Evolutionary conservation across 53 echinoderm and acorn worm genomes (phyloP), one percentile per base, ranked within the genome.

Genomic region (Temnopleurus reevesii): DNA sequence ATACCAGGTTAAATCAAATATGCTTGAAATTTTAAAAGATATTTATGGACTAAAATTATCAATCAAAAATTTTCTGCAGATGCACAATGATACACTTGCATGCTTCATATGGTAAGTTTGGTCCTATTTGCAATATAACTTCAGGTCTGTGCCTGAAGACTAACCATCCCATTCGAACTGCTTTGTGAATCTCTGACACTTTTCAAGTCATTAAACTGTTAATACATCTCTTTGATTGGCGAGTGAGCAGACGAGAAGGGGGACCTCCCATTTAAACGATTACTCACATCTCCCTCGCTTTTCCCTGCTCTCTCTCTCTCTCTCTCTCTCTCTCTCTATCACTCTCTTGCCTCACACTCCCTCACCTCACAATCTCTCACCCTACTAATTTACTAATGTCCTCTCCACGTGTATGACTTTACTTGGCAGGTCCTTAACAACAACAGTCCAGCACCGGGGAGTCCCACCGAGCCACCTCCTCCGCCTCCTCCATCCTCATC

Each of bases 371-470:
- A 9, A 9, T 53, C 53, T 53, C 53, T 17, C 53, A 12, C 53
- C 17, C 53, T 53, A 12, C 53, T 53, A n/a, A n/a, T n/a, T n/a
- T n/a, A 10, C 83, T 54, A 83, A 54, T 83, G 27, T 47, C 49
- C 79, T 29, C 46, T 15, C 6, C 79, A 79, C 49, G 29, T 79
- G 79, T 79, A 8, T 47, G 47, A 17, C 26, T 77, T 36, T 26
- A 46, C 28, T 47, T 23, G 47, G 12, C 49, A 79, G 79, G 79
- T 49, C 23, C 76, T 55, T 31, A 84, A 84, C 26, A 86, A 59
- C 60, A 85, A 27, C 86, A 71, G 71, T 8, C 71, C 38, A 71
- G 41, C 71, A 26, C 8, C 79, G 4, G 79, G 26, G 43, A 49
- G 49, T 41, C 8, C 8, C 8, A 28, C 49, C 79, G 79, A 79